phyloP scores from a whole-genome alignment of 1,140 invertebrate species.

The Platorchestia sp. region DNA sequence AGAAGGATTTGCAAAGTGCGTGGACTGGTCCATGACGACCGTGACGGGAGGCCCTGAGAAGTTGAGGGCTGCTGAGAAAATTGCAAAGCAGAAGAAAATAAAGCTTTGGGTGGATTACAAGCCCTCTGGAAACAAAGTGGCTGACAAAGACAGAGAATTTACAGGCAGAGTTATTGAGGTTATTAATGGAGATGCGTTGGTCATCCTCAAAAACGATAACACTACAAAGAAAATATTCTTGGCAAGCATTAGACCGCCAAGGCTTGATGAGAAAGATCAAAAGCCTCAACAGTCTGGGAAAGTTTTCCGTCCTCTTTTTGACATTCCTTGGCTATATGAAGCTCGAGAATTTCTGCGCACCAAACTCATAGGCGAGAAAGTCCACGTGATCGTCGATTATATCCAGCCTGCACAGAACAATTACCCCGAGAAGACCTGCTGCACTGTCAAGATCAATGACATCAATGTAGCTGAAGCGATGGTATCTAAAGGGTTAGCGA shows the following conservation, averaged over 20 bases:
- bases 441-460: constrained; percentile 88
- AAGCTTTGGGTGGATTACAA: constrained; percentile 90
- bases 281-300: constrained; percentile 74
- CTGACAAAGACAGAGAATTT: constrained; percentile 87
- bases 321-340: constrained; percentile 98
- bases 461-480: constrained; percentile 94
- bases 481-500: constrained; percentile 91
- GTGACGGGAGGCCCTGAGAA: constrained; percentile 87
- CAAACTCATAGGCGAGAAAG: constrained; percentile 95
- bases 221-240: constrained; percentile 93
- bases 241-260: constrained; percentile 93
- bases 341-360: constrained; percentile 97
- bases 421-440: constrained; percentile 96
- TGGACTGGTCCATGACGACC: constrained; percentile 96
- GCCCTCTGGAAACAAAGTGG: constrained; percentile 68
- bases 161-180: constrained; percentile 91
- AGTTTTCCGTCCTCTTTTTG: constrained; percentile 90
- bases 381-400: constrained; percentile 94
- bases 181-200: constrained; percentile 92
- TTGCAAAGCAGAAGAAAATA: constrained; percentile 88
- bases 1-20: constrained; percentile 94
- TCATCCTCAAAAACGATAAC: constrained; percentile 85
- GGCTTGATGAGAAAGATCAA: constrained; percentile 72
- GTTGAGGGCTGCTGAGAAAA: constrained; percentile 85
- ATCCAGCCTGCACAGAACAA: constrained; percentile 93